Conservation (phyloP, 2,113 vertebrate genomes). For the Mobula hypostoma region DNA sequence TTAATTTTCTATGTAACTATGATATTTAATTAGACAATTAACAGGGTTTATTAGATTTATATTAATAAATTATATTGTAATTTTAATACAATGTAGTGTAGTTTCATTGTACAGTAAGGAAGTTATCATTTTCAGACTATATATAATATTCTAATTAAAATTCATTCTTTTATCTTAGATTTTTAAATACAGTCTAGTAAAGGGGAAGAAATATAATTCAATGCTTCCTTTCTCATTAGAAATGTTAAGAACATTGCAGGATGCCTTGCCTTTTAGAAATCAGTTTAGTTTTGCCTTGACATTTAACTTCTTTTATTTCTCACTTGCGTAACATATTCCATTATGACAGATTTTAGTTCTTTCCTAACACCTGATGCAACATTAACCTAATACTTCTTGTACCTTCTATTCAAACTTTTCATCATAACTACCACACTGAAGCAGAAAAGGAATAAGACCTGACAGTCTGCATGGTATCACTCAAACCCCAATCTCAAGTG, state of each 20-base stretch:
- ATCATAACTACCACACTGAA: no score
- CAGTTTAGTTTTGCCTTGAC: no score
- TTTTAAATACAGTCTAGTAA: background rate
- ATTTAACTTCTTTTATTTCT: background rate
- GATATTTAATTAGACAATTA: conserved; percentile 24
- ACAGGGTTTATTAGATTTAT: background rate
- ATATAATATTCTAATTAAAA: background rate
- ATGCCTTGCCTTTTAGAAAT: background rate
- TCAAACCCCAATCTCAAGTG: no score
- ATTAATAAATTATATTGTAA: conserved; percentile 22
- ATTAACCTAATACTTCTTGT: background rate
- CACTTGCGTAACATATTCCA: background rate
- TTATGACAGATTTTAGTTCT: background rate
- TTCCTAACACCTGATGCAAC: background rate
- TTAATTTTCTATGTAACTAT: background rate
- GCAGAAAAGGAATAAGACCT: no score
- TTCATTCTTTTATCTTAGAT: background rate
- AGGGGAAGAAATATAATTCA: background rate
- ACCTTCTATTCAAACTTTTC: background rate
- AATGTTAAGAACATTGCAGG: background rate
- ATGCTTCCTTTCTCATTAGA: background rate
- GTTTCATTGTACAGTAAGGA: background rate
- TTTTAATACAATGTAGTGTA: background rate
- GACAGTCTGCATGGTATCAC: no score
- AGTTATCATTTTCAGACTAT: background rate